These are phyloP conservation scores for Bellardia bayeri DNA, from an alignment of 2,888 invertebrate species.

Conservation along the genomic window DNA sequence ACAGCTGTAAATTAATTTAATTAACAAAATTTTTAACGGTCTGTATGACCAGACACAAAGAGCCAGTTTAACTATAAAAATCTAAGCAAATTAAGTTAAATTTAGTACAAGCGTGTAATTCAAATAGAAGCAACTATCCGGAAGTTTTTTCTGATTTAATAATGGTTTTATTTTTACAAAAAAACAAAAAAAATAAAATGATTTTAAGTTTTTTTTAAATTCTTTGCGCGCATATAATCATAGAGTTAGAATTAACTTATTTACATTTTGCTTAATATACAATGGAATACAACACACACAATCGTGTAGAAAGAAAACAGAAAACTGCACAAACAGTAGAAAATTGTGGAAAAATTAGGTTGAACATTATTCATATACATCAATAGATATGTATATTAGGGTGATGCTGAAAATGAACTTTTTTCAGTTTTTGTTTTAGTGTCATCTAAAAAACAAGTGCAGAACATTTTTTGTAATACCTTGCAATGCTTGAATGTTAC, in stretches of 20 bases:
- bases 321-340: background rate
- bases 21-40: slow-evolving; percentile 35
- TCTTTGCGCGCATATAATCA: slow-evolving; percentile 54
- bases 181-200: background rate
- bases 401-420: too few species aligned
- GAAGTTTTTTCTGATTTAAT: slow-evolving; percentile 30
- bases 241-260: slow-evolving; percentile 63
- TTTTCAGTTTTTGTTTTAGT: too few species aligned
- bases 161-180: slow-evolving; percentile 12
- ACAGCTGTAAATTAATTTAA: background rate
- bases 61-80: background rate
- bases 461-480: too few species aligned
- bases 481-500: too few species aligned
- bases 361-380: slow-evolving; percentile 23
- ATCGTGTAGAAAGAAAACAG: slow-evolving; percentile 10
- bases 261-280: slow-evolving; percentile 61
- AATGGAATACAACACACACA: background rate
- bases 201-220: slow-evolving; percentile 37
- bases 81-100: slow-evolving; percentile 19
- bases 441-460: too few species aligned
- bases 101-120: slow-evolving; percentile 2
- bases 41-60: slow-evolving; percentile 57
- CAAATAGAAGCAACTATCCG: background rate
- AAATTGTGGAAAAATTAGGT: slow-evolving; percentile 49
- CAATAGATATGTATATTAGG: too few species aligned